A percentile compares a stretch with the other conserved stretches of the same genome.
Conservation (phyloP, 2,888 invertebrate genomes). For the Embidobia sp. region DNA sequence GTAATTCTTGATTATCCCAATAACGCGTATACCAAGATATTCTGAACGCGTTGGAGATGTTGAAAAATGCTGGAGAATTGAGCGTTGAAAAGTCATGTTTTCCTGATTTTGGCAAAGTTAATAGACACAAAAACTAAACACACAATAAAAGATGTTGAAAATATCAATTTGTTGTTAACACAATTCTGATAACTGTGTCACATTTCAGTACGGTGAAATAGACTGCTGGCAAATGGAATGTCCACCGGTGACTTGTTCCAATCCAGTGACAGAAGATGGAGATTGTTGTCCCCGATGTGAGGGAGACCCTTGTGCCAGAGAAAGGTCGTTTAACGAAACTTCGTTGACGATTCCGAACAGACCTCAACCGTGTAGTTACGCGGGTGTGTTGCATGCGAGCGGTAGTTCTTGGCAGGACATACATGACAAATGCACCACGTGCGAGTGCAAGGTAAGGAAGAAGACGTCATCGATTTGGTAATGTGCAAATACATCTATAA, state of each 20-base stretch:
- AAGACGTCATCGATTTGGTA: constrained; percentile 58
- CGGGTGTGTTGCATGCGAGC: constrained; percentile 84
- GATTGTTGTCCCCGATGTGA: constrained; percentile 89
- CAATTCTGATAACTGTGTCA: constrained; percentile 10
- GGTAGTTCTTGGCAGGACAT: constrained; percentile 84
- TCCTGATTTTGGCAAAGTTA: too few relatives aligned
- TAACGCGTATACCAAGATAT: too few relatives aligned
- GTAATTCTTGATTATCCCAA: too few relatives aligned
- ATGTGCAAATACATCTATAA: constrained; percentile 42
- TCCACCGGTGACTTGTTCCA: constrained; percentile 86
- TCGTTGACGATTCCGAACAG: constrained; percentile 76
- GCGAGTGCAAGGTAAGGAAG: constrained; percentile 87
- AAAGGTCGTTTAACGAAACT: constrained; percentile 76
- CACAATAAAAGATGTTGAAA: too few relatives aligned
- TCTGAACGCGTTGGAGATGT: too few relatives aligned
- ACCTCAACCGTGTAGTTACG: constrained; percentile 84
- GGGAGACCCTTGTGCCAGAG: constrained; percentile 84
- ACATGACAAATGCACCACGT: constrained; percentile 87
- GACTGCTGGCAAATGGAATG: constrained; percentile 95
- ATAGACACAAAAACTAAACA: too few relatives aligned
- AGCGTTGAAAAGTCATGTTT: too few relatives aligned
- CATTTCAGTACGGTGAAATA: constrained; percentile 88
- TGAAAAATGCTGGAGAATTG: too few relatives aligned
- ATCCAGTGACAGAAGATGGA: constrained; percentile 85
- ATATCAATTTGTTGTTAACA: not conserved